These are phyloP conservation scores for Ennomos quercinarius DNA, from an alignment of 2,888 invertebrate genomes.

Conservation along the genomic window DNA sequence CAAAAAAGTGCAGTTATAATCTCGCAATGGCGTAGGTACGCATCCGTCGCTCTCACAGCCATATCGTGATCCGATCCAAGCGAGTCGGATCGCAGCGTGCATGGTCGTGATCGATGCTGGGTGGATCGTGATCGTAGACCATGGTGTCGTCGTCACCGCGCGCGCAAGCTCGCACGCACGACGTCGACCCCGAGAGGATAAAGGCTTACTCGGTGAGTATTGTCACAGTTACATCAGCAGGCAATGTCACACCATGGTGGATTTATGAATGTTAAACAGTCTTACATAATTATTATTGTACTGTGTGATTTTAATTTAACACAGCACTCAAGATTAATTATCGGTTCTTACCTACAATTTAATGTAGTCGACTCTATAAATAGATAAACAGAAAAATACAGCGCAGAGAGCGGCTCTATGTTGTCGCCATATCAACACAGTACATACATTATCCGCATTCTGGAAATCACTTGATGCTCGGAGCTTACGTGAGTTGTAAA, in stretches of 20 bases:
- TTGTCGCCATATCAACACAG: no score
- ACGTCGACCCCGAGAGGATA: slow-evolving; percentile 78
- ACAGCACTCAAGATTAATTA: no score
- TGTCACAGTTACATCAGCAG: slow-evolving; percentile 26
- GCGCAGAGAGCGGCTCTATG: no score
- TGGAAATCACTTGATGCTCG: no score
- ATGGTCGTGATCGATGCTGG: slow-evolving; percentile 50
- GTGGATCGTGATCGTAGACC: slow-evolving; percentile 76
- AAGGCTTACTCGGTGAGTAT: slow-evolving; percentile 81
- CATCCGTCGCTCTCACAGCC: not conserved
- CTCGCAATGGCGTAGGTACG: slow-evolving; percentile 2
- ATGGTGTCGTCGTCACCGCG: slow-evolving; percentile 84
- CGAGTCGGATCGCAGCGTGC: slow-evolving; percentile 36
- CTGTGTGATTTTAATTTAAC: no score
- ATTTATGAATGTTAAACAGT: not conserved
- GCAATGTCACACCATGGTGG: not conserved
- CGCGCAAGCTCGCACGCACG: slow-evolving; percentile 77
- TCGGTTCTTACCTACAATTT: no score
- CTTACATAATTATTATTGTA: no score
- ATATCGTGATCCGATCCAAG: slow-evolving; percentile 4
- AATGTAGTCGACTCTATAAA: no score
- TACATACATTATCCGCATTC: no score
- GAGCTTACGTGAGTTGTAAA: no score
- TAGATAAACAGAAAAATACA: no score
- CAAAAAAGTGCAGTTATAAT: slow-evolving; percentile 42